Evolutionary conservation across 2,888 invertebrate species (phyloP).

Genomic region (Temnothorax ravouxi): DNA sequence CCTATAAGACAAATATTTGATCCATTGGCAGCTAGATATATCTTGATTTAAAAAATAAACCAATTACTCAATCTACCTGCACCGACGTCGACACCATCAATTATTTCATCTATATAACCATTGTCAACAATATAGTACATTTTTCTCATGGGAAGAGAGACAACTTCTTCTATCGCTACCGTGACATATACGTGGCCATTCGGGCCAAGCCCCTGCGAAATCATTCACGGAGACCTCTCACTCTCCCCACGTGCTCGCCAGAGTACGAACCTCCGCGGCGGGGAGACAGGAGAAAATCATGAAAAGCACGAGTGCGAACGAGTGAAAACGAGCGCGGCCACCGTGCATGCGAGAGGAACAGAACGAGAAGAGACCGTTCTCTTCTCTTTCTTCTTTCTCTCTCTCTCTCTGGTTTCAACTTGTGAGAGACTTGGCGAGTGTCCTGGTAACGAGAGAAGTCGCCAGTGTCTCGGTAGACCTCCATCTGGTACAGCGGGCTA

Average conservation of each 20-base stretch:
- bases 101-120: constrained; percentile 12
- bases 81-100: background rate
- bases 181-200: constrained; percentile 51
- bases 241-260: constrained; percentile 49
- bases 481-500: constrained; percentile 66
- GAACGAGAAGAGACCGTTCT: constrained; percentile 44
- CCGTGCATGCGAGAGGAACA: background rate
- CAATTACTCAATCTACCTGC: background rate
- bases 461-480: constrained; percentile 77
- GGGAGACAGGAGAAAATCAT: constrained; percentile 74
- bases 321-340: constrained; percentile 24
- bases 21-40: background rate
- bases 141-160: constrained; percentile 44
- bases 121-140: background rate
- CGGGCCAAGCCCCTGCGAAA: constrained; percentile 60
- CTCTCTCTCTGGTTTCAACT: constrained; percentile 54
- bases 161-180: constrained; percentile 52
- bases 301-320: constrained; percentile 61
- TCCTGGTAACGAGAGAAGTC: constrained; percentile 73
- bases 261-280: constrained; percentile 28
- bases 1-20: background rate
- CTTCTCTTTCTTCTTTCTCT: constrained; percentile 49
- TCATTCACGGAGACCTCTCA: constrained; percentile 64
- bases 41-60: background rate
- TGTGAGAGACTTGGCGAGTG: constrained; percentile 73